Evolutionary conservation across 2,113 vertebrate species (phyloP), one percentile per base, ranked within the genome.

Genomic region (Climacteris rufus): DNA sequence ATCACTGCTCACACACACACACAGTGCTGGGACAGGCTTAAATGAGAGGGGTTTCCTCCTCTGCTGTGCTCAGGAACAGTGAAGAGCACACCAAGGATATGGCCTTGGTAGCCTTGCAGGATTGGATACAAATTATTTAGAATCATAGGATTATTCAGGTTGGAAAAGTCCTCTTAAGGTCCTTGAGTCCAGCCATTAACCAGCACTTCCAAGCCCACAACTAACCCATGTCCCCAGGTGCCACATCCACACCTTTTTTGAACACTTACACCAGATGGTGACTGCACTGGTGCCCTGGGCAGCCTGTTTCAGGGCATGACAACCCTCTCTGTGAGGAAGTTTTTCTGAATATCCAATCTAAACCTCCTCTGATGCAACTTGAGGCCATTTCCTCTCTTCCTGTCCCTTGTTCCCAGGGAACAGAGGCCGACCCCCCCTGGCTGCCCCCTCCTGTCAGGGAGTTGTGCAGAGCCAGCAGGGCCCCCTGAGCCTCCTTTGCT

Each of bases 381-480:
- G 47, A 40, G n/a, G 24, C 14, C 39, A n/a, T 44, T 89, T 47
- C 30, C 21, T 61, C 47, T 69, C 2, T 0, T 69, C 54, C 22
- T 54, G 21, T 40, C 17, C 31, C 21, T 45, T 50, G 39, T 47
- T 53, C n/a, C n/a, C 24, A 31, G 61, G 18, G 4, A 75, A 7
- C 13, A 30, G 7, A 60, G 39, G 13, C 44, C 0, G 0, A 24
- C 23, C 7, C 6, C 4, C 4, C 3, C 19, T 0, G 2, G 23
- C 45, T 75, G 45, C 0, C 2, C 6, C 5, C 40, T 83, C 20
- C 39, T 76, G 30, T 7, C 61, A 35, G 53, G 44, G 45, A 53
- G 20, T 2, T 60, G 53, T 28, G 25, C 9, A 60, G 53, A 68
- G 45, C 9, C 27, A 53, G 1, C 60, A 21, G 28, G 24, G 6